These are phyloP conservation scores for Lepetodrilus schrolli DNA, from an alignment of 2,888 invertebrate species.

Conservation along the genomic window DNA sequence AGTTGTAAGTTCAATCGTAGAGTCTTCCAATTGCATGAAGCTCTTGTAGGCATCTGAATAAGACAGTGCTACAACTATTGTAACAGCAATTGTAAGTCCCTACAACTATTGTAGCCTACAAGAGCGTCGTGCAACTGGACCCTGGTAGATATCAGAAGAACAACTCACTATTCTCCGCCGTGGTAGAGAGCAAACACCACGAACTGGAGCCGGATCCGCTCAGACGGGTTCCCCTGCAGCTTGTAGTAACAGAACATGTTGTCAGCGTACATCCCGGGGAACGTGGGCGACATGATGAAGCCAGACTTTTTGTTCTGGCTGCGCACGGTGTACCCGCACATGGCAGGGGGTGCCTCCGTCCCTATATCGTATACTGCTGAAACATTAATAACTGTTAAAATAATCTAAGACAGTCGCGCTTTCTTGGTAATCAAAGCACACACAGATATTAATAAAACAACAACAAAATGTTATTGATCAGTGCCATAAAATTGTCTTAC, in stretches of 20 bases:
- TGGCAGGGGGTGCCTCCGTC: conserved; percentile 87
- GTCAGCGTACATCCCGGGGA: conserved; percentile 99
- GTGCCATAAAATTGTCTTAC: no score
- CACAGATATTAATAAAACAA: no score
- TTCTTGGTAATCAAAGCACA: no score
- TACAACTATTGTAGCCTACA: background rate
- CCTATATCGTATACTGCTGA: conserved; percentile 89
- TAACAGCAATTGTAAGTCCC: no score
- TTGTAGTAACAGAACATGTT: conserved; percentile 88
- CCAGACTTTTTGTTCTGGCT: conserved; percentile 85
- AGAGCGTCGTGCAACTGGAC: background rate
- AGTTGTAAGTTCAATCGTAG: no score
- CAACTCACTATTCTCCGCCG: conserved; percentile 96
- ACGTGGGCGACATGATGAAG: conserved; percentile 94
- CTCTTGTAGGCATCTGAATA: no score
- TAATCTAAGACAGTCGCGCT: conserved; percentile 5
- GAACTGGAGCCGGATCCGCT: conserved; percentile 95
- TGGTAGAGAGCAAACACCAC: conserved; percentile 98
- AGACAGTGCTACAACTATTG: no score
- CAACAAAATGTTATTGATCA: no score
- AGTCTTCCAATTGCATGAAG: no score
- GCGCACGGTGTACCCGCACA: conserved; percentile 88
- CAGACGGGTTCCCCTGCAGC: conserved; percentile 91
- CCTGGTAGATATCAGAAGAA: conserved; percentile 35
- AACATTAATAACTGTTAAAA: conserved; percentile 55